phyloP scores from a whole-genome alignment of 2,888 invertebrate species.

The Ariolimax columbianus region DNA sequence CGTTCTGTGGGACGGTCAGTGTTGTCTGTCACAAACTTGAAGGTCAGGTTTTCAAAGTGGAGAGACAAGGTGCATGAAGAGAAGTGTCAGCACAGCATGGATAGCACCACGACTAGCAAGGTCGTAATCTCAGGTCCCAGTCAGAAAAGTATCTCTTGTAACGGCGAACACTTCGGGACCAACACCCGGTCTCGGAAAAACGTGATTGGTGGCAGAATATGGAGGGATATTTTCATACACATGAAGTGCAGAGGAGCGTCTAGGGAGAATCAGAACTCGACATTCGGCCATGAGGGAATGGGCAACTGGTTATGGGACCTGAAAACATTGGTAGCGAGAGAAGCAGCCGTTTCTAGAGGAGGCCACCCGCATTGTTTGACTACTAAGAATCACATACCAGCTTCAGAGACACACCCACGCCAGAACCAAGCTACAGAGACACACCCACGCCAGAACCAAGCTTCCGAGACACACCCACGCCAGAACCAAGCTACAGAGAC shows the following conservation, averaged over 20 bases:
- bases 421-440: too few species aligned
- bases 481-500: too few species aligned
- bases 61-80: not conserved
- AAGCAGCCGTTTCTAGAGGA: not conserved
- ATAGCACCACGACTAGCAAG: not conserved
- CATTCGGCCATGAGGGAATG: not conserved
- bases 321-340: not conserved
- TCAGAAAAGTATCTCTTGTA: not conserved
- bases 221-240: not conserved
- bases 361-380: not conserved
- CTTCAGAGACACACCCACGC: not conserved
- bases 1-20: not conserved
- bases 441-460: too few species aligned
- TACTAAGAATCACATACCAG: not conserved
- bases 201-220: not conserved
- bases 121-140: not conserved
- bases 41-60: not conserved
- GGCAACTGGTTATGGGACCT: not conserved
- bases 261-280: not conserved
- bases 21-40: not conserved
- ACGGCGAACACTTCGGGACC: too few species aligned
- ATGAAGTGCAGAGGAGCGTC: not conserved
- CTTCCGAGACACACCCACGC: too few species aligned
- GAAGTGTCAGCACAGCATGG: not conserved
- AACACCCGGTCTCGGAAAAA: not conserved